A percentile compares a stretch with the other conserved stretches of the same genome.
These are phyloP conservation scores for Boloria selene DNA, from an alignment of 2,888 invertebrate genomes.

Conservation along the genomic window DNA sequence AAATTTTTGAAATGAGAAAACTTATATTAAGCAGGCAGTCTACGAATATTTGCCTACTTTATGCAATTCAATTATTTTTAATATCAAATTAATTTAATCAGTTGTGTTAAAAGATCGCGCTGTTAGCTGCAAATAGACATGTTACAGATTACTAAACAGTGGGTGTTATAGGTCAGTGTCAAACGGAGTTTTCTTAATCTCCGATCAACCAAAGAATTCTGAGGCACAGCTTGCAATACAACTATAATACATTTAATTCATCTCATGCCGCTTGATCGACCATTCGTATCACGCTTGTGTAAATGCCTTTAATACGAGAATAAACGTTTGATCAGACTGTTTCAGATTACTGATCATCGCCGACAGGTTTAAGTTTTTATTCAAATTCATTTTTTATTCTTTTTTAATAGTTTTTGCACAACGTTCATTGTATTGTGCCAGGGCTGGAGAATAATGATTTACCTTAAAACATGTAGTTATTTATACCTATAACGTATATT, in stretches of 20 bases:
- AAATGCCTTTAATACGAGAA: conserved; percentile 43
- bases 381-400: conserved; percentile 12
- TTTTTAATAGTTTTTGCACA: conserved; percentile 8
- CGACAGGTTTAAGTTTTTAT: conserved; percentile 16
- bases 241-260: conserved; percentile 38
- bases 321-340: conserved; percentile 37
- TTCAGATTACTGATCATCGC: conserved; percentile 26
- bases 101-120: no score
- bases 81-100: no score
- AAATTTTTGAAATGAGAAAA: no score
- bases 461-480: no score
- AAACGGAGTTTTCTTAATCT: conserved; percentile 42
- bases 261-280: conserved; percentile 32
- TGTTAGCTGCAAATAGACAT: not conserved
- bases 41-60: no score
- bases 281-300: conserved; percentile 42
- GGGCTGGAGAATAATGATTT: not conserved
- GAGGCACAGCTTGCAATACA: conserved; percentile 22
- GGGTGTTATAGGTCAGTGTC: conserved; percentile 34
- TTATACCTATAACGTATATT: no score
- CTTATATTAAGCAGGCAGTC: no score
- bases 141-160: conserved; percentile 3
- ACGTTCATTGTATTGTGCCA: conserved; percentile 5
- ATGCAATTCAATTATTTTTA: no score
- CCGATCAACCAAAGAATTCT: conserved; percentile 42